Evolutionary conservation across 2,797 vertebrate genomes (phyloP), one percentile per base, ranked within the genome.

Genomic region (Ctenochaetus hawaiiensis): DNA sequence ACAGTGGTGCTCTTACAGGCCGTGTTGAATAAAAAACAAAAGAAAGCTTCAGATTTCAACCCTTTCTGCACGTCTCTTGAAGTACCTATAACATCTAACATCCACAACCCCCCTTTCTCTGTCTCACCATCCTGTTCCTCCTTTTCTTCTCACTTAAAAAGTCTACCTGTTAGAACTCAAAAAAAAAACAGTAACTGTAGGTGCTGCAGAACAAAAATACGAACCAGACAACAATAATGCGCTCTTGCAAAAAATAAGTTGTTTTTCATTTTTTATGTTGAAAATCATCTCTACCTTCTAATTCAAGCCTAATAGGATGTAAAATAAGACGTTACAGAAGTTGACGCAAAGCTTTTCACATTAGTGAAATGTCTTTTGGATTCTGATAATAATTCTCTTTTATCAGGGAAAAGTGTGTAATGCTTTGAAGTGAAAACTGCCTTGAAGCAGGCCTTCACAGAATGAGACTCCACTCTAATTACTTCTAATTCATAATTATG

Each of bases 331-430:
- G 52, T 75, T 81, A 63, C 64, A 74, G 68, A 68, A 65, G 83
- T 88, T 82, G 84, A 91, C 2, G 81, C 81, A 90, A 88, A 89
- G 79, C 67, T 65, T 77, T 84, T 82, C 66, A 52, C 64, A 78
- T 87, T 67, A 83, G 60, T 83, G 79, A 86, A 91, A 92, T 63
- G 57, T 78, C 62, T 86, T 72, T 77, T 49, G 61, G 56, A 68
- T 80, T 72, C 30, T 58, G 61, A 77, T 87, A 70, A 78, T 79
- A 60, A 87, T 86, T 89, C 75, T 78, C 72, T 89, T 90, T 89
- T 75, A 90, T 89, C 75, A 23, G 41, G 66, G 63, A 71, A 75
- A 87, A 66, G 37, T 41, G 52, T 64, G 67, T 13, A 76, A 83
- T 0, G 49, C 81, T 82, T 92, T 92, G 80, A 93, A 82, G 80